Conservation (phyloP, 2,113 vertebrate species). For the Ptyas mucosa region DNA sequence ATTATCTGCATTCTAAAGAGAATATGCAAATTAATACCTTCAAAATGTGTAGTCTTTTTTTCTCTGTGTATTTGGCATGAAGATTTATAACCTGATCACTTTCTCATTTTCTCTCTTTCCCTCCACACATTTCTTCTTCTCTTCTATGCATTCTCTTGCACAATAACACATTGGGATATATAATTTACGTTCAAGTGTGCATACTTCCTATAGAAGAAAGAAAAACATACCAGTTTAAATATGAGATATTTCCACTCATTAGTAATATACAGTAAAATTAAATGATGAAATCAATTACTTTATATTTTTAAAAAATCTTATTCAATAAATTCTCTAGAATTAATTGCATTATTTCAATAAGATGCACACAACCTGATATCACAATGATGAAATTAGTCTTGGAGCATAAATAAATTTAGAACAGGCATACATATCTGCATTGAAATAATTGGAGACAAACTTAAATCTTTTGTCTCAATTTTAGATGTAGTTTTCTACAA, state of each 20-base stretch:
- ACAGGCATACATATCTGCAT: neutral
- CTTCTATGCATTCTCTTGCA: neutral
- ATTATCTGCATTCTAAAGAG: slow-evolving; percentile 31
- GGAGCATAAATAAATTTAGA: neutral
- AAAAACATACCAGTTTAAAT: slow-evolving; percentile 22
- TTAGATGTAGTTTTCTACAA: slow-evolving; percentile 35
- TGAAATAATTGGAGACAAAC: neutral
- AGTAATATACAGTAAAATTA: slow-evolving; percentile 21
- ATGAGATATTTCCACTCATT: slow-evolving; percentile 20
- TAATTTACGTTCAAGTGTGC: slow-evolving; percentile 29
- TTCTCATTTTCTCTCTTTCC: neutral
- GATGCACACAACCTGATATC: neutral
- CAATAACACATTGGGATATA: neutral
- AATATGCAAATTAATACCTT: slow-evolving; percentile 45
- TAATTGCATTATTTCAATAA: slow-evolving; percentile 26
- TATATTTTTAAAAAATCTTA: neutral
- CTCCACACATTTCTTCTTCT: neutral
- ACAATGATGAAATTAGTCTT: neutral
- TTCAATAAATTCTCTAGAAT: neutral
- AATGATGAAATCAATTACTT: slow-evolving; percentile 22
- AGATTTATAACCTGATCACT: neutral
- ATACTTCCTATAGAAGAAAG: slow-evolving; percentile 31
- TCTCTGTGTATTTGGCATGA: neutral
- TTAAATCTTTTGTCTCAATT: neutral
- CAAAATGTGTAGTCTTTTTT: slow-evolving; percentile 39